A percentile compares a stretch with the other conserved stretches of the same genome.
Evolutionary conservation across 2,888 invertebrate genomes (phyloP).

Genomic region (Ophioninae sp.): DNA sequence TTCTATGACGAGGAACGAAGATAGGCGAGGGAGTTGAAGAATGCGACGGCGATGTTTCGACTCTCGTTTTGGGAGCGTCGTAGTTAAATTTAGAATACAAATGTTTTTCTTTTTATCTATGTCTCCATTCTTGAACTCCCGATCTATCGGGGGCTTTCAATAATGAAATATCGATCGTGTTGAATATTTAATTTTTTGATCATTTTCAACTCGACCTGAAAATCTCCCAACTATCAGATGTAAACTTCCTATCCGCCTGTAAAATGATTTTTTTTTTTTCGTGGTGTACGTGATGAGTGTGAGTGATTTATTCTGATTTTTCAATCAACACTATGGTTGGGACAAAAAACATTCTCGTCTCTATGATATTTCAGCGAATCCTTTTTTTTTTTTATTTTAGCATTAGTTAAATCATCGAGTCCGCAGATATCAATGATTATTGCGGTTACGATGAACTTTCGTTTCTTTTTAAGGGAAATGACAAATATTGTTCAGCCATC

Average conservation of each 20-base stretch:
- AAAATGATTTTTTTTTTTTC: slow-evolving; percentile 6
- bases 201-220: background rate
- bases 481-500: slow-evolving; percentile 51
- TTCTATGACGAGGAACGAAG: background rate
- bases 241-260: too few species aligned
- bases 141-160: background rate
- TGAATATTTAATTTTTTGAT: background rate
- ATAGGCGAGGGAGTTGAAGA: background rate
- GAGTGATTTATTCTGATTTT: slow-evolving; percentile 40
- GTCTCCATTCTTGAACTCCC: background rate
- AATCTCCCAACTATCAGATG: too few species aligned
- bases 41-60: background rate
- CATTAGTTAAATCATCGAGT: slow-evolving; percentile 31
- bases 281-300: slow-evolving; percentile 11
- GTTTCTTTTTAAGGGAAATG: slow-evolving; percentile 26
- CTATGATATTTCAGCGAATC: slow-evolving; percentile 13
- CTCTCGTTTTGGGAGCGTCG: background rate
- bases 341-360: slow-evolving; percentile 23
- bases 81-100: background rate
- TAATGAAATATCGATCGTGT: background rate
- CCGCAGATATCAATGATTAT: slow-evolving; percentile 18
- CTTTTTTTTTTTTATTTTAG: slow-evolving; percentile 22
- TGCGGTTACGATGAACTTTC: background rate
- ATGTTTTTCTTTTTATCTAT: background rate
- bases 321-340: slow-evolving; percentile 31